Evolutionary conservation across 2,888 invertebrate species (phyloP).

Genomic region (Tetheella fluctuosa): DNA sequence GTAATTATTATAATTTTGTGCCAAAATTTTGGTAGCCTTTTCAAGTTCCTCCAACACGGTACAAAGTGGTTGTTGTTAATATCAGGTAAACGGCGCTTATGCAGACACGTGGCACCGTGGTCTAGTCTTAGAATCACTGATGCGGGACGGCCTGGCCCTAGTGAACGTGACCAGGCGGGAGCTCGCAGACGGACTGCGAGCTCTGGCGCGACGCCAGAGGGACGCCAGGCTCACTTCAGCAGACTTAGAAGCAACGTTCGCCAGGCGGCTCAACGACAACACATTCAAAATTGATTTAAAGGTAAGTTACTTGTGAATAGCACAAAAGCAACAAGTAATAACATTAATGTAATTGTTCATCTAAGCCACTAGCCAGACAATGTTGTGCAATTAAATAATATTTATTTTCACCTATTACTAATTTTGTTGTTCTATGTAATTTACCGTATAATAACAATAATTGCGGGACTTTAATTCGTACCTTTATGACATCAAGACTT

Average conservation of each 20-base stretch:
- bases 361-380: not conserved
- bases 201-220: constrained; percentile 69
- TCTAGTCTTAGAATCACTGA: constrained; percentile 71
- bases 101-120: constrained; percentile 85
- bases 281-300: constrained; percentile 71
- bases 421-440: not conserved
- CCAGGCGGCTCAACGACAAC: constrained; percentile 67
- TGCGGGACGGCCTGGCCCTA: constrained; percentile 79
- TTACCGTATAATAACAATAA: no score
- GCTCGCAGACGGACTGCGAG: constrained; percentile 79
- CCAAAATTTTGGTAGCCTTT: no score
- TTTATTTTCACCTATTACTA: not conserved
- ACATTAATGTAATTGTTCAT: not conserved
- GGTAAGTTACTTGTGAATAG: constrained; percentile 41
- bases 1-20: not conserved
- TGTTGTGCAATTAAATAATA: not conserved
- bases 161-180: constrained; percentile 82
- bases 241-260: constrained; percentile 67
- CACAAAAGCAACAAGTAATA: no score
- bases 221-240: constrained; percentile 65
- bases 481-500: not conserved
- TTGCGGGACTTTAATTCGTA: not conserved
- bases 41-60: no score
- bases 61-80: no score
- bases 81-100: constrained; percentile 86